Base-by-base conservation (phyloP, 2,888 invertebrate genomes). In the Gisinianus flammeolus region DNA sequence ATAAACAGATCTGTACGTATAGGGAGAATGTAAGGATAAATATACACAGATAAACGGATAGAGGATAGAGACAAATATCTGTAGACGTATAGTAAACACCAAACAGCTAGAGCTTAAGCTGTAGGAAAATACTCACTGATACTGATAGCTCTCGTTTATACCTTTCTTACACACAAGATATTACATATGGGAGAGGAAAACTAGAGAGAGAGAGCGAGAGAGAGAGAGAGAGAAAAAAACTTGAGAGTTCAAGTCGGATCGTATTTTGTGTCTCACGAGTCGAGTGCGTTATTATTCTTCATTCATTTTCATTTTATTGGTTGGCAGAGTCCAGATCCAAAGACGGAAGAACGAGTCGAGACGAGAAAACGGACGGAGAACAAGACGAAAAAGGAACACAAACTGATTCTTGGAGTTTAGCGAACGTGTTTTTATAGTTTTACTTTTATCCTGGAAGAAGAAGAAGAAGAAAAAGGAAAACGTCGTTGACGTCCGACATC, bases 301-400 rank as follows among this genome's bases (percentile, higher is more conserved):
- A 73, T 73, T 73, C 73, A 73, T 73, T 73, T 73, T 73, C 73
- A 73, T 73, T 73, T 73, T 73, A 73, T 73, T 73, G 73, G 73
- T 64, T 73, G 62, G 62, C 73, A 73, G 73, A 33, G 73, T 72
- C n/a, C 58, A 58, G 3, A 2, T 24, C n/a, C 58, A 58, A 8
- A 58, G 6, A 19, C 58, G 2, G 6, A 2, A 58, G 58, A 58
- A 58, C n/a, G n/a, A 58, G 44, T 6, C 44, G 2, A 19, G 19
- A 44, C 44, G 2, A 58, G 58, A 58, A 58, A 26, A 28, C 12
- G 28, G 28, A 26, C 28, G 12, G 12, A 62, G 28, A 62, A 24
- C 30, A 72, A 52, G 44, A 70, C 44, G 44, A 58, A 72, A 58
- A 72, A 73, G 54, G 58, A 58, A 22, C 22, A 30, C 33, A 33